Evolutionary conservation across 2,888 invertebrate species (phyloP), one percentile per base, ranked within the genome.

Genomic region (Catonia carolina): DNA sequence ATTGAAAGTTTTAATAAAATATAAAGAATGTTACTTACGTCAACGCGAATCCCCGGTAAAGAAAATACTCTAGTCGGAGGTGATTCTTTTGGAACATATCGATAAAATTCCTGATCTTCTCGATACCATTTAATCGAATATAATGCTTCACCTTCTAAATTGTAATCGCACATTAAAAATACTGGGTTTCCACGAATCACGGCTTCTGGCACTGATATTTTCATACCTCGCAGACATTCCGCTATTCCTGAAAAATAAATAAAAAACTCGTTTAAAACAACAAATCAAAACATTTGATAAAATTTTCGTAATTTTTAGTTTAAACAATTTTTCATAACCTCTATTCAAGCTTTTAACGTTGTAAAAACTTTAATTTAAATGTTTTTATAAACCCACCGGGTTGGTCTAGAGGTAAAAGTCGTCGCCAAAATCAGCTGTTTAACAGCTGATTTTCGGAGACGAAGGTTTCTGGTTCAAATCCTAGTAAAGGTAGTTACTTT

Each of bases 21-120:
- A n/a, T n/a, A n/a, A 27, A 27, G 27, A 27, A 27, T 14, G 17
- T 22, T 63, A 81, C 89, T 87, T 73, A 90, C 90, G 76, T 89
- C 87, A 35, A 90, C 89, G 66, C 83, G 83, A 58, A 91, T 85
- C 64, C 90, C 90, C 1, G 86, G 85, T 65, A 88, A 74, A 55
- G 80, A 77, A 71, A 89, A 89, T 67, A 85, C 83, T 73, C 87
- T 83, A 39, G 84, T 82, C 1, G 87, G 87, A 61, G 89, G 89
- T 69, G 79, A 79, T 71, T 89, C 89, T 51, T 85, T 78, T 17
- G 89, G 89, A 64, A 89, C 86, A 73, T 84, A 89, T 61, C 89
- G 79, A 77, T 87, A 90, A 76, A 90, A 89, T 74, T 90, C 90
- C 71, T 85, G 83, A 64, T 88, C 89, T 70, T 89, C 89, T 71